These are phyloP conservation scores for Hirudo medicinalis DNA, from an alignment of 1,140 invertebrate species.

Conservation along the genomic window DNA sequence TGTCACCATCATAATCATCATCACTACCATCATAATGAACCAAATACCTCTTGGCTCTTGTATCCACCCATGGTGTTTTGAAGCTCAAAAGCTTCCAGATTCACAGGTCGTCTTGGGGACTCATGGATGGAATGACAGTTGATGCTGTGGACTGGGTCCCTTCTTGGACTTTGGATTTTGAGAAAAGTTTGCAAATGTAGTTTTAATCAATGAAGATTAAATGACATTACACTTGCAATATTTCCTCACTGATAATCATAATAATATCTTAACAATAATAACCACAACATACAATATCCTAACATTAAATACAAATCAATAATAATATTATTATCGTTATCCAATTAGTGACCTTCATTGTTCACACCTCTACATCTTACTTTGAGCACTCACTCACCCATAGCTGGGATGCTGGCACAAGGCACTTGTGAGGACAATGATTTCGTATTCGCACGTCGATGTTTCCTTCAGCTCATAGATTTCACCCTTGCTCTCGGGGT, in stretches of 20 bases:
- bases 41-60: not conserved
- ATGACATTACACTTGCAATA: too few relatives aligned
- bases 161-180: constrained; percentile 49
- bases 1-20: not conserved
- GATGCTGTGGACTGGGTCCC: constrained; percentile 64
- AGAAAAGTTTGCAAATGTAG: too few relatives aligned
- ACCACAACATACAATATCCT: too few relatives aligned
- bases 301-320: too few relatives aligned
- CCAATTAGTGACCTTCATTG: too few relatives aligned
- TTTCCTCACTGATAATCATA: too few relatives aligned
- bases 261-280: too few relatives aligned
- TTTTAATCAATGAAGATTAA: too few relatives aligned
- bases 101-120: constrained; percentile 59
- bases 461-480: constrained; percentile 83
- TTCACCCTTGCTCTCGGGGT: constrained; percentile 53
- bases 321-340: too few relatives aligned
- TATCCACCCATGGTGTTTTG: constrained; percentile 44
- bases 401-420: constrained; percentile 79
- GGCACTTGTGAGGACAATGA: constrained; percentile 54
- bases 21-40: not conserved
- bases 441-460: constrained; percentile 73
- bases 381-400: constrained; percentile 45
- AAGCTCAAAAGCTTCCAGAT: constrained; percentile 55
- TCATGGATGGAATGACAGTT: constrained; percentile 59
- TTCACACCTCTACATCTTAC: not conserved